phyloP scores from a whole-genome alignment of 2,113 vertebrate species.

The Blennius ocellaris region DNA sequence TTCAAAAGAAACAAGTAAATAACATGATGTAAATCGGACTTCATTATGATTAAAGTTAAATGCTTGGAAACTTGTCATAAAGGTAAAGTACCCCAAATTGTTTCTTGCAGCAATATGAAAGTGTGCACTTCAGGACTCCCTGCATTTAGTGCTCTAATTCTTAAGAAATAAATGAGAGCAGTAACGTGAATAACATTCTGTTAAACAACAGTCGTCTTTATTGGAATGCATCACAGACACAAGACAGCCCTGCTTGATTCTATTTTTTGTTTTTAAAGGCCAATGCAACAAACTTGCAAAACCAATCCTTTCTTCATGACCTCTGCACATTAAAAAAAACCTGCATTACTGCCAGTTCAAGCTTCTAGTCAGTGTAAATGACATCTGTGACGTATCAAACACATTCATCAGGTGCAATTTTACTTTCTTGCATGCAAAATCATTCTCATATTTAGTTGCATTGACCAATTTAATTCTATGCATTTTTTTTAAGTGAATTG shows the following conservation, averaged over 20 bases:
- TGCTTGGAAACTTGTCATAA: no score
- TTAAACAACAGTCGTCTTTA: conserved; percentile 71
- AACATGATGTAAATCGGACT: no score
- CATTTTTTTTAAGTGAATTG: not conserved
- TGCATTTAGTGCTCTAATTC: no score
- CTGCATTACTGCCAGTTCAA: conserved; percentile 46
- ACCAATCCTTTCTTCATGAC: conserved; percentile 29
- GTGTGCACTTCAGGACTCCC: no score
- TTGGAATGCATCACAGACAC: conserved; percentile 85
- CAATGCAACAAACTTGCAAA: conserved; percentile 68
- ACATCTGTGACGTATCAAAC: conserved; percentile 31
- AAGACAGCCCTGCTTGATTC: conserved; percentile 67
- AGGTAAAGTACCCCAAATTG: no score
- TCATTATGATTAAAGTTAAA: no score
- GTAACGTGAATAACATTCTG: conserved; percentile 5
- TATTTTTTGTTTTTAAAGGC: conserved; percentile 43
- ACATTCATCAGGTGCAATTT: conserved; percentile 28
- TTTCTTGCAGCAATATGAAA: no score
- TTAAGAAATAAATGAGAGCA: not conserved
- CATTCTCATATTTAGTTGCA: conserved; percentile 1
- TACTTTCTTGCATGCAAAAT: conserved; percentile 48
- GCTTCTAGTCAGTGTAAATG: conserved; percentile 33
- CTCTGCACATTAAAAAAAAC: conserved; percentile 45
- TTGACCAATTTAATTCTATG: conserved; percentile 1
- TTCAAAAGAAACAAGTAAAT: no score